Base-by-base conservation (phyloP, 2,888 invertebrate genomes). In the Drosophila nr. fundita region DNA sequence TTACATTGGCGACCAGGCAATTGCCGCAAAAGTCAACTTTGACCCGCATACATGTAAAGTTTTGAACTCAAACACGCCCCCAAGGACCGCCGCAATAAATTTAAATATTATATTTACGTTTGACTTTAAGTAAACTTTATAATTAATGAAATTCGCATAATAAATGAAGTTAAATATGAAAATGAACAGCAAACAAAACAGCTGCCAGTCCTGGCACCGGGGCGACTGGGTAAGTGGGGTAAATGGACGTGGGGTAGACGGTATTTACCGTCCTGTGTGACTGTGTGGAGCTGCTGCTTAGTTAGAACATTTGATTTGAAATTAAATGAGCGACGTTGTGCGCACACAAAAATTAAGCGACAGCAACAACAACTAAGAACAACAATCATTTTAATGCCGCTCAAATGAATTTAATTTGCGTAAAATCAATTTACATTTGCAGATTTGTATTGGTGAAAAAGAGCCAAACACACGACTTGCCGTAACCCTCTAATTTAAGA, bases 121-220 rank as follows among this genome's bases (percentile, higher is more conserved):
- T 48, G 59, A 57, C 49, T 60, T 80, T 57, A 73, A 77, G 73
- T 76, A 68, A 86, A 82, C 82, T 89, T 89, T 74, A 68, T 89
- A 86, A 86, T 86, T 86, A 87, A 88, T 83, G 82, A 75, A 76
- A 87, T 87, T 80, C 82, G 89, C 85, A 86, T 86, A 86, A 89
- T 82, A 89, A 86, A 86, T 84, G 74, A 85, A 78, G 76, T 88
- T 82, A 86, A 85, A 85, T 81, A 83, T 83, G 84, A 86, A 87
- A 87, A 88, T 87, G 59, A 85, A 88, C 80, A 78, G 78, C 80
- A 83, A 84, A 85, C 83, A 84, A 58, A 63, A 53, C 80, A 75
- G 68, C 60, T 75, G 54, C 18, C 55, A 49, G 53, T 42, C 30
- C 8, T 8, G 36, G 27, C 13, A 21, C 21, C 40, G 27, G 11